Evolutionary conservation across 1,140 invertebrate species (phyloP).

Genomic region (Papilio polytes): DNA sequence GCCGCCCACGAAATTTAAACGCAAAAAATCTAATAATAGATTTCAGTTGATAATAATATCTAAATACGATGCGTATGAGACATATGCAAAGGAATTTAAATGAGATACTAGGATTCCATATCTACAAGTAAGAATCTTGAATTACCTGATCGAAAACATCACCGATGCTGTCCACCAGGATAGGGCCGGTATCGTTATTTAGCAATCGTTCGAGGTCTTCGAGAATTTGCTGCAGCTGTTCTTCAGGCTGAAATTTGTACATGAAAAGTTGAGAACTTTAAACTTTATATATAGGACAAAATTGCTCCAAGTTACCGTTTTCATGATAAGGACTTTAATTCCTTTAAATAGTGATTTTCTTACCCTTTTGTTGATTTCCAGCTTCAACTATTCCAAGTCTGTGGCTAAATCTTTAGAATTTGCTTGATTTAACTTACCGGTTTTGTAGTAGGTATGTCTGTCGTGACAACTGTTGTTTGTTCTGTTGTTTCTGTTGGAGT

Average conservation of each 20-base stretch:
- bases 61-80: background rate
- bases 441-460: conserved; percentile 32
- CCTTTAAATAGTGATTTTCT: no score
- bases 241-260: conserved; percentile 59
- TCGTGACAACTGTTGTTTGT: conserved; percentile 35
- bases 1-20: background rate
- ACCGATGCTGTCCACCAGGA: conserved; percentile 58
- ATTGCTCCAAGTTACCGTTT: background rate
- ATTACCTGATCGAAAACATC: conserved; percentile 54
- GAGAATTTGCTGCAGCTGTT: conserved; percentile 67
- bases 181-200: conserved; percentile 49
- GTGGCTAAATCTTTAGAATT: background rate
- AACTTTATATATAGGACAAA: no score
- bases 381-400: background rate
- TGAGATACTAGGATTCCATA: no score
- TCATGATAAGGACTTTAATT: background rate
- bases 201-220: conserved; percentile 59
- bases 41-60: background rate
- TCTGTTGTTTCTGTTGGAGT: conserved; percentile 19
- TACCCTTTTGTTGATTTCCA: background rate
- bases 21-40: background rate
- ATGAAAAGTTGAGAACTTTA: background rate
- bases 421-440: conserved; percentile 36
- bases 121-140: background rate
- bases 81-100: background rate